These are phyloP conservation scores for Notothenia coriiceps DNA, from an alignment of 2,113 vertebrate genomes.

Conservation along the genomic window DNA sequence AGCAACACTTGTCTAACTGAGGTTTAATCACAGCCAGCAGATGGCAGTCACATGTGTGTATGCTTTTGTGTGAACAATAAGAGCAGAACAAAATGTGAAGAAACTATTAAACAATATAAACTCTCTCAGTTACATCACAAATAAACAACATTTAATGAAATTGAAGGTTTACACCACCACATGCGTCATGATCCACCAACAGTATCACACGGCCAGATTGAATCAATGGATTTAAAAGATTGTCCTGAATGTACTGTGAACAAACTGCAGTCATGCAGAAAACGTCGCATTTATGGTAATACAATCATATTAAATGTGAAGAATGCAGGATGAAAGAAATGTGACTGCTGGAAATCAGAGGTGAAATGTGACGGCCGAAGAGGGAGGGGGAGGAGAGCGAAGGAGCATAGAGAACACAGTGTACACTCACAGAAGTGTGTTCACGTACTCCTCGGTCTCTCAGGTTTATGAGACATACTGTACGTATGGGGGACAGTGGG, in stretches of 20 bases:
- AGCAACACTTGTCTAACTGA: background rate
- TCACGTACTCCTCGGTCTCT: constrained; percentile 16
- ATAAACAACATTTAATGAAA: background rate
- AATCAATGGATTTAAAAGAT: background rate
- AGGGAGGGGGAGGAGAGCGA: background rate
- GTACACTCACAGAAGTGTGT: constrained; percentile 22
- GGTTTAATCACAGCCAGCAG: constrained; percentile 51
- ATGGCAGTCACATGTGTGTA: constrained; percentile 44
- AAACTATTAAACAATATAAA: background rate
- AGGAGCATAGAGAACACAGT: background rate
- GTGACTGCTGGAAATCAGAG: constrained; percentile 17
- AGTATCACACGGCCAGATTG: background rate
- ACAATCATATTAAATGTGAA: constrained; percentile 37
- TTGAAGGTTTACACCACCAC: background rate
- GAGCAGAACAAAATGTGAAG: constrained; percentile 31
- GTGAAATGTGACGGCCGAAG: background rate
- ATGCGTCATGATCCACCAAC: background rate
- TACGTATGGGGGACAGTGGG: constrained; percentile 1
- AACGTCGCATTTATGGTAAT: constrained; percentile 19
- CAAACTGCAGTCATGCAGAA: constrained; percentile 27
- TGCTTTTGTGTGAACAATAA: background rate
- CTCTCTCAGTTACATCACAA: background rate
- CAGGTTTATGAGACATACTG: constrained; percentile 44
- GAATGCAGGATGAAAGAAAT: constrained; percentile 24
- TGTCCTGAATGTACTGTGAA: background rate